phyloP scores from a whole-genome alignment of 2,797 vertebrate species.

The Aulostomus chinensis region DNA sequence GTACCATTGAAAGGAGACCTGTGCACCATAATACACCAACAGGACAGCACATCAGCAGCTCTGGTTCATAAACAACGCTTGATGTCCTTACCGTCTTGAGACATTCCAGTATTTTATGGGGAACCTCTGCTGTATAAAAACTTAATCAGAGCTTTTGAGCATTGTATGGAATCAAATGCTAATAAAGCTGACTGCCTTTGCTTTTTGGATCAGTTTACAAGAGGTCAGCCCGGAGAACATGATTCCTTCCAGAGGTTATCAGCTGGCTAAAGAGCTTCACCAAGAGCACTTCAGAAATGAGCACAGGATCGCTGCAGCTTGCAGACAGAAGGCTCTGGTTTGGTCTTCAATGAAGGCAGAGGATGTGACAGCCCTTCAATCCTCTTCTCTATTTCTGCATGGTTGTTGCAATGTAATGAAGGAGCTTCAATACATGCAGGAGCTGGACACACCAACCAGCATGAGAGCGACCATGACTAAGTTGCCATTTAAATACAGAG shows the following conservation, averaged over 20 bases:
- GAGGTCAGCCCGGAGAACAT: not conserved
- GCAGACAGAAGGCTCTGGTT: not conserved
- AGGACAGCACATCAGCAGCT: not conserved
- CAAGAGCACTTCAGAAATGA: conserved; percentile 1
- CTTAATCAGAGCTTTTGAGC: not conserved
- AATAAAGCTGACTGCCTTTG: not conserved
- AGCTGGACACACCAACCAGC: not conserved
- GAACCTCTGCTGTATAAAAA: too few relatives aligned
- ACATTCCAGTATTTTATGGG: too few relatives aligned
- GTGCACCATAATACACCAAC: too few relatives aligned
- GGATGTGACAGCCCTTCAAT: not conserved
- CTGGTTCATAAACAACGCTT: not conserved
- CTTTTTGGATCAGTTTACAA: not conserved
- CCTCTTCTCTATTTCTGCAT: not conserved
- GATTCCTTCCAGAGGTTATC: not conserved
- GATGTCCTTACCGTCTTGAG: not conserved
- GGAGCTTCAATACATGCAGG: too few relatives aligned
- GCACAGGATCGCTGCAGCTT: not conserved
- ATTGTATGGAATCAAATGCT: too few relatives aligned
- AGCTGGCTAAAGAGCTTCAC: not conserved
- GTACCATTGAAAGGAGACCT: not conserved
- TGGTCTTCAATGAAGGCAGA: not conserved
- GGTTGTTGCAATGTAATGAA: conserved; percentile 5
- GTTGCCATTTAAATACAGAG: not conserved
- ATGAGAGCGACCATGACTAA: not conserved